A percentile compares a stretch with the other conserved stretches of the same genome.
These are phyloP conservation scores for Ictalurus furcatus DNA, from an alignment of 2,113 vertebrate species.

Conservation along the genomic window DNA sequence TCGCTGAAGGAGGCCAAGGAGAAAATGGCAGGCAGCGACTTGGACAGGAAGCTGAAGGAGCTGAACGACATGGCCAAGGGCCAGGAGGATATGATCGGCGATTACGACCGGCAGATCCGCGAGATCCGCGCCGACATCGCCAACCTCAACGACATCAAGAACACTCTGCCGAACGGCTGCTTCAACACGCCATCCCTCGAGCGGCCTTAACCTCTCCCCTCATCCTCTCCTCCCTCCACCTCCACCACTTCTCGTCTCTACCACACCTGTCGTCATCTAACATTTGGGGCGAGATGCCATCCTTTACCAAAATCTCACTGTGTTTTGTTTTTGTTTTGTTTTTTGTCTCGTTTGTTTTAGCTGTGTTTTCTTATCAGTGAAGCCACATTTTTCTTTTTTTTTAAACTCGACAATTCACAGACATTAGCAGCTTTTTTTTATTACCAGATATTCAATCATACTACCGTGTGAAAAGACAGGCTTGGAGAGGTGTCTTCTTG, in stretches of 20 bases:
- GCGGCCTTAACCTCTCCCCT: conserved; percentile 70
- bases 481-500: conserved; percentile 42
- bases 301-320: conserved; percentile 74
- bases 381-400: conserved; percentile 21
- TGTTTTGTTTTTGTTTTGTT: conserved; percentile 22
- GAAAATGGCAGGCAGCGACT: conserved; percentile 82
- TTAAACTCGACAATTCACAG: not conserved
- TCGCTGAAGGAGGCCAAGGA: conserved; percentile 84
- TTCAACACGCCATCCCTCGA: conserved; percentile 96
- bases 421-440: conserved; percentile 53
- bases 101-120: conserved; percentile 88
- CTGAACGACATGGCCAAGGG: conserved; percentile 82
- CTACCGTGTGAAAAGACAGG: conserved; percentile 40
- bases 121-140: conserved; percentile 89
- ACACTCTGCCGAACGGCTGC: conserved; percentile 89
- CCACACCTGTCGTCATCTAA: conserved; percentile 34
- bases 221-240: not conserved
- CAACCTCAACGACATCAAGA: conserved; percentile 95
- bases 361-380: conserved; percentile 45
- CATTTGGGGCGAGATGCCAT: conserved; percentile 67
- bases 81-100: conserved; percentile 86
- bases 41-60: conserved; percentile 86
- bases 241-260: conserved; percentile 37
- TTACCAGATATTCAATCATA: conserved; percentile 37
- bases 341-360: conserved; percentile 48